Base-by-base conservation (phyloP, 1,140 invertebrate genomes). In the Cardiocondyla obscurior region DNA sequence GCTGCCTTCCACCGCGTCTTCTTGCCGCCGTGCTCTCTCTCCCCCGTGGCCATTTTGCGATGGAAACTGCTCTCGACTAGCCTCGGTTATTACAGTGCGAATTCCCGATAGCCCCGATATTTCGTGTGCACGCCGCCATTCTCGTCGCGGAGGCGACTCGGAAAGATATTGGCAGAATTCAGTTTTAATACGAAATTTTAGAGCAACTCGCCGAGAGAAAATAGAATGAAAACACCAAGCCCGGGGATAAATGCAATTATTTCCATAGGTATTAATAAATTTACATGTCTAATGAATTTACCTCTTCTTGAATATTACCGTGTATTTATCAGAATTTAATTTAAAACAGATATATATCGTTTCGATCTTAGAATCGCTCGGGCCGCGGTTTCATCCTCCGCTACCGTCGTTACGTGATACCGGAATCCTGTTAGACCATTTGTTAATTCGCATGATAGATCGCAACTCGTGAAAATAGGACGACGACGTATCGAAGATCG, bases 71-170 rank as follows among this genome's bases (percentile, higher is more conserved):
- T 12, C 74, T 85, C 84, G 84, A 73, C 57, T 51, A 58, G 58
- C 46, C 81, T 81, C 81, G 53, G 85, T 87, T 87, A 84, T 87
- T 84, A 87, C 86, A 44, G 81, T 69, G 79, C 79, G 62, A 85
- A 82, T 64, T 85, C 83, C 30, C 77, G 46, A 82, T 84, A 82
- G 84, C 28, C 69, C 70, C n/a, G n/a, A n/a, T n/a, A 49, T 85
- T 76, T 70, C 69, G 62, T 67, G 49, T 49, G 28, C 14, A 53
- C 25, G 81, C 69, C 57, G 39, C 36, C n/a, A 22, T 55, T 72
- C 22, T 49, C 49, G 55, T n/a, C 84, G 67, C 85, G 82, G 85
- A 69, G 85, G 83, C 65, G 51, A 51, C 60, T 36, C n/a, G 42
- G 30, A 36, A 55, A 49, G 39, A 6, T n/a, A n/a, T n/a, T n/a